A percentile compares a stretch with the other conserved stretches of the same genome.
Evolutionary conservation across 2,113 vertebrate genomes (phyloP).

Genomic region (Bufo gargarizans): DNA sequence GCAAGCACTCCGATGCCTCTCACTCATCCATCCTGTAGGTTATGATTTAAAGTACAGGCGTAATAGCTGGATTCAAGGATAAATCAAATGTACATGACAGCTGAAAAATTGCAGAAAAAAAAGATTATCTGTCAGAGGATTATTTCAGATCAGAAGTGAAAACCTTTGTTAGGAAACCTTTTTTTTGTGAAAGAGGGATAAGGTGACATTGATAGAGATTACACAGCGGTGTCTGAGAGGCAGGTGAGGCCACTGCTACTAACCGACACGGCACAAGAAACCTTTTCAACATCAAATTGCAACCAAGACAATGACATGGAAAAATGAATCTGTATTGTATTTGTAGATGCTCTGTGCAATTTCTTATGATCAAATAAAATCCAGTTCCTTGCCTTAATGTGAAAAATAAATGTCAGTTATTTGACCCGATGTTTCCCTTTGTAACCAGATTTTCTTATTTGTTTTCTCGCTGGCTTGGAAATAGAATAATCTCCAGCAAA

Average conservation of each 20-base stretch:
- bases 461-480: background rate
- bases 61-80: slow-evolving; percentile 56
- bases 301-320: slow-evolving; percentile 29
- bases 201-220: slow-evolving; percentile 59
- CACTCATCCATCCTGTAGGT: slow-evolving; percentile 49
- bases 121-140: slow-evolving; percentile 58
- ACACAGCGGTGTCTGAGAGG: slow-evolving; percentile 52
- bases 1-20: slow-evolving; percentile 33
- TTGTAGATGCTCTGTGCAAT: slow-evolving; percentile 6
- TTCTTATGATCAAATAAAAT: slow-evolving; percentile 21
- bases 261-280: slow-evolving; percentile 35
- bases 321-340: slow-evolving; percentile 10
- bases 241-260: slow-evolving; percentile 34
- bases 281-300: slow-evolving; percentile 37
- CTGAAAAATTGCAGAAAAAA: slow-evolving; percentile 55
- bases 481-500: slow-evolving; percentile 6
- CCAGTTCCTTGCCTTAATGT: background rate
- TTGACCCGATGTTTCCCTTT: slow-evolving; percentile 1
- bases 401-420: background rate
- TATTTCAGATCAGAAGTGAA: slow-evolving; percentile 59
- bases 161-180: slow-evolving; percentile 58
- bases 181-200: slow-evolving; percentile 55
- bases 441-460: slow-evolving; percentile 9
- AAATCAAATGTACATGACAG: slow-evolving; percentile 59
- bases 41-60: slow-evolving; percentile 54